Evolutionary conservation across 2,797 vertebrate species (phyloP).

Genomic region (Chanos chanos): DNA sequence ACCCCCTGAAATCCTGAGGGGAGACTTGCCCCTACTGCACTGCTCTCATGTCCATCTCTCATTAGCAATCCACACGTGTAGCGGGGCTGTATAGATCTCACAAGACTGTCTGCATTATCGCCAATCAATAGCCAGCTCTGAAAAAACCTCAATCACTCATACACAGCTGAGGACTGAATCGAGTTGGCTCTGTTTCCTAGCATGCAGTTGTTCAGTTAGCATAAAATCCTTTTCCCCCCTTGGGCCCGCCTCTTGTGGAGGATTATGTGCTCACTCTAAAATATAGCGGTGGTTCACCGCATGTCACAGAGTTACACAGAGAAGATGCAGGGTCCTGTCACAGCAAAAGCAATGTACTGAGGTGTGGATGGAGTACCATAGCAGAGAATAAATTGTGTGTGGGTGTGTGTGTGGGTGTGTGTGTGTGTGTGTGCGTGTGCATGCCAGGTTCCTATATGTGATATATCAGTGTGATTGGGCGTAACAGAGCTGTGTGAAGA

Average conservation of each 20-base stretch:
- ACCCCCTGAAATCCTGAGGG: conserved; percentile 27
- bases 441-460: not conserved
- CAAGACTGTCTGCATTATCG: conserved; percentile 37
- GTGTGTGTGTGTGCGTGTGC: not conserved
- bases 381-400: conserved; percentile 10
- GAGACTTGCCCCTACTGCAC: conserved; percentile 40
- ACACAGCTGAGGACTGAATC: no score
- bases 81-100: conserved; percentile 53
- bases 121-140: conserved; percentile 57
- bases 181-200: no score
- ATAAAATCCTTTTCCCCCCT: no score
- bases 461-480: not conserved
- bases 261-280: conserved; percentile 25
- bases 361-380: conserved; percentile 27
- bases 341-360: not conserved
- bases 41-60: conserved; percentile 38
- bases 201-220: no score
- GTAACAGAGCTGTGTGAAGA: not conserved
- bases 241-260: conserved; percentile 1
- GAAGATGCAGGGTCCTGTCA: conserved; percentile 14
- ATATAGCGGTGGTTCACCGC: conserved; percentile 6
- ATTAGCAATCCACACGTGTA: conserved; percentile 51
- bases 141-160: conserved; percentile 6
- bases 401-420: not conserved
- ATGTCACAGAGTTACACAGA: conserved; percentile 18